Evolutionary conservation across 64 coral and sea anemone genomes (phyloP).

Genomic region (Acropora yongei): DNA sequence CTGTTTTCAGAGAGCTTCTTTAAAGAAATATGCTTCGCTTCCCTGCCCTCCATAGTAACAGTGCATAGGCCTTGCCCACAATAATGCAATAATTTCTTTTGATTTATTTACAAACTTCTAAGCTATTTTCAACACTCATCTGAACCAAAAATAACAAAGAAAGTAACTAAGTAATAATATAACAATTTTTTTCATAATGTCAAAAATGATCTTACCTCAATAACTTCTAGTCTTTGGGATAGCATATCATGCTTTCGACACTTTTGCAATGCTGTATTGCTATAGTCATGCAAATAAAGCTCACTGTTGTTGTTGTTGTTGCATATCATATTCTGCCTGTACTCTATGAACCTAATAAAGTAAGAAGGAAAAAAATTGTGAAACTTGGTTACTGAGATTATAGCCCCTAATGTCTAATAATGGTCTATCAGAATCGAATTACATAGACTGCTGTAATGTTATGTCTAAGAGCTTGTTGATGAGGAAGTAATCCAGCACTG

Average conservation of each 20-base stretch:
- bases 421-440: no score
- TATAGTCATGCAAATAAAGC: no score
- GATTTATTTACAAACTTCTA: neutral
- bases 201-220: neutral
- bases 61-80: neutral
- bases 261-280: no score
- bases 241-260: no score
- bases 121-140: constrained; percentile 1
- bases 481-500: neutral
- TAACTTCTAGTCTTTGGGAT: neutral
- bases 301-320: no score
- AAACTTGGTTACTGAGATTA: no score
- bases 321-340: constrained; percentile 1
- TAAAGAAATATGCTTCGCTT: constrained; percentile 4
- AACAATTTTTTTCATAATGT: neutral
- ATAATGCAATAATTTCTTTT: constrained; percentile 1
- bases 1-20: constrained; percentile 15
- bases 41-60: neutral
- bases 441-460: no score
- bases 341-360: neutral
- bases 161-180: neutral
- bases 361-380: neutral
- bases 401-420: no score
- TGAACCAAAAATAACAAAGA: neutral
- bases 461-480: neutral